Conservation (phyloP, 35 echinoderm and acorn worm genomes). For the Nesometra sesokonis region DNA sequence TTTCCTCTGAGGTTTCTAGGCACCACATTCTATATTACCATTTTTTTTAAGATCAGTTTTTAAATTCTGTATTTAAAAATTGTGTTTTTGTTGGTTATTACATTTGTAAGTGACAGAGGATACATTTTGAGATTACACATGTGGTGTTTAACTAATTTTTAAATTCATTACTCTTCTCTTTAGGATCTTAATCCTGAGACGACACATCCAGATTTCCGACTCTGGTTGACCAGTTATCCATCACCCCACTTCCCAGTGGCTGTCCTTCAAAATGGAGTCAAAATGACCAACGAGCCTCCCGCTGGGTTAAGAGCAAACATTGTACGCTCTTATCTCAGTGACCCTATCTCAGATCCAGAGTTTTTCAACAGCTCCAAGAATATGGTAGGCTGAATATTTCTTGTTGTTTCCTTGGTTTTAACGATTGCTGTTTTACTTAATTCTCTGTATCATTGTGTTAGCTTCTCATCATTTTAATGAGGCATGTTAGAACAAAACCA, state of each 20-base stretch:
- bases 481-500: too few relatives aligned
- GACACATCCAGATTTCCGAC: conserved; percentile 92
- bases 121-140: too few relatives aligned
- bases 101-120: too few relatives aligned
- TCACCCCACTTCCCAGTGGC: conserved; percentile 93
- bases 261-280: conserved; percentile 81
- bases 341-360: conserved; percentile 95
- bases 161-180: background rate
- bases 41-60: too few relatives aligned
- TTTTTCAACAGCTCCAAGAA: conserved; percentile 88
- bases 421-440: too few relatives aligned
- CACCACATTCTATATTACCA: too few relatives aligned
- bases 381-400: conserved; percentile 31
- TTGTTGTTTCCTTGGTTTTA: too few relatives aligned
- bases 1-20: too few relatives aligned
- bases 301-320: conserved; percentile 89
- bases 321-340: conserved; percentile 85
- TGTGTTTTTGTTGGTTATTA: too few relatives aligned
- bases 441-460: too few relatives aligned
- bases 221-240: conserved; percentile 95
- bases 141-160: background rate
- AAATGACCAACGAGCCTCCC: conserved; percentile 98
- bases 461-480: too few relatives aligned
- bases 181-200: conserved; percentile 93
- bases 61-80: too few relatives aligned